Percentiles rank a stretch among this genome's conserved stretches.
Conservation (phyloP, 2,797 vertebrate genomes). For the Lates japonicus region DNA sequence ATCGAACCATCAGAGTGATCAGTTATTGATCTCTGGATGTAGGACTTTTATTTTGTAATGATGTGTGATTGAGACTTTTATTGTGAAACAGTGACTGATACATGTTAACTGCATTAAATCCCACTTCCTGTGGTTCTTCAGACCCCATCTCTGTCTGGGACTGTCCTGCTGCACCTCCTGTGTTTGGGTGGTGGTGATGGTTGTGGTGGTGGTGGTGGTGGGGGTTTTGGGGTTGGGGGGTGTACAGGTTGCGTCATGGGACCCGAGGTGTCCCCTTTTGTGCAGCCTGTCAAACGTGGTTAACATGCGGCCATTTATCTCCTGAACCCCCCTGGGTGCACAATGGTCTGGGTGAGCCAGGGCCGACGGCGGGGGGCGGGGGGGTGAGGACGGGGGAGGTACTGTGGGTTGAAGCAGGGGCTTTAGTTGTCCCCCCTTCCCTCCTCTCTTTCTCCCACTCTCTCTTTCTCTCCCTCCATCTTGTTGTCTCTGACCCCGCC, state of each 20-base stretch:
- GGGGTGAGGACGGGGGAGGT: background rate
- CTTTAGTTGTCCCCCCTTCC: slow-evolving; percentile 56
- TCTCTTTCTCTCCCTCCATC: slow-evolving; percentile 35
- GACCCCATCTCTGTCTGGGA: background rate
- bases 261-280: slow-evolving; percentile 95
- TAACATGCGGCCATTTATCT: slow-evolving; percentile 94
- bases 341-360: slow-evolving; percentile 83
- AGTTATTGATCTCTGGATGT: no score
- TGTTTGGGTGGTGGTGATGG: slow-evolving; percentile 59
- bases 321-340: slow-evolving; percentile 86
- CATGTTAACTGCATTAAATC: background rate
- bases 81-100: background rate
- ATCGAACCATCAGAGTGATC: no score
- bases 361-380: background rate
- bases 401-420: slow-evolving; percentile 31
- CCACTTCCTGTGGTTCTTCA: background rate
- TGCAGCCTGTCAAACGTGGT: slow-evolving; percentile 96
- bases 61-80: background rate
- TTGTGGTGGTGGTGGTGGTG: slow-evolving; percentile 5
- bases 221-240: background rate
- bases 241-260: slow-evolving; percentile 89
- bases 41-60: no score
- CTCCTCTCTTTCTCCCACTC: background rate
- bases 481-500: slow-evolving; percentile 32
- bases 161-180: slow-evolving; percentile 81